These are phyloP conservation scores for Anniella stebbinsi DNA, from an alignment of 2,797 vertebrate genomes.

Conservation along the genomic window DNA sequence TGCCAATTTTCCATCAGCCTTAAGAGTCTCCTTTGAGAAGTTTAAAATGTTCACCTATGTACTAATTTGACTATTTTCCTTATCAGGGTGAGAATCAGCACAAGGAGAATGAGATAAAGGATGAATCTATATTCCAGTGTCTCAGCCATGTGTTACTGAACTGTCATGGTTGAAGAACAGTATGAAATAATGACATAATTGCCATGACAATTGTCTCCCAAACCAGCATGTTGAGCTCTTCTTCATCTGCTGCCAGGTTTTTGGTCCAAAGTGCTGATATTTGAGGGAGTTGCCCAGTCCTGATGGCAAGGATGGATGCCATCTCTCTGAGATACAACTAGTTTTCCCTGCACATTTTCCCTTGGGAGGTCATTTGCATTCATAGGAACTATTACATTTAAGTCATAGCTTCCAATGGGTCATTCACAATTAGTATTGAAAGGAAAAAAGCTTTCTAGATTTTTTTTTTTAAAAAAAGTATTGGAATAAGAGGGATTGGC, in stretches of 20 bases:
- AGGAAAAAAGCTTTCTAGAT: not conserved
- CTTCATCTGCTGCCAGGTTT: not conserved
- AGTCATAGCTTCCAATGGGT: not conserved
- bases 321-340: not conserved
- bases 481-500: not conserved
- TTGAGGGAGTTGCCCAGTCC: not conserved
- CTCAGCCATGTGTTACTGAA: not conserved
- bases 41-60: too few species aligned
- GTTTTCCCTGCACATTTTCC: not conserved
- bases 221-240: not conserved
- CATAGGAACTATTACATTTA: not conserved
- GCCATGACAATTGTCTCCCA: not conserved
- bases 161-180: not conserved
- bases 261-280: not conserved
- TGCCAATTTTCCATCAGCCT: not conserved
- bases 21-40: not conserved
- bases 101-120: not conserved
- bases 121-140: not conserved
- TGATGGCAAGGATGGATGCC: not conserved
- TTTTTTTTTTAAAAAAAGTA: not conserved
- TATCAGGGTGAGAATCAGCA: accelerated
- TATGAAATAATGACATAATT: not conserved
- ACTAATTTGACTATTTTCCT: not conserved
- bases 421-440: not conserved
- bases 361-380: not conserved